These are phyloP conservation scores for Siniperca scherzeri DNA, from an alignment of 2,797 vertebrate species.

Conservation along the genomic window DNA sequence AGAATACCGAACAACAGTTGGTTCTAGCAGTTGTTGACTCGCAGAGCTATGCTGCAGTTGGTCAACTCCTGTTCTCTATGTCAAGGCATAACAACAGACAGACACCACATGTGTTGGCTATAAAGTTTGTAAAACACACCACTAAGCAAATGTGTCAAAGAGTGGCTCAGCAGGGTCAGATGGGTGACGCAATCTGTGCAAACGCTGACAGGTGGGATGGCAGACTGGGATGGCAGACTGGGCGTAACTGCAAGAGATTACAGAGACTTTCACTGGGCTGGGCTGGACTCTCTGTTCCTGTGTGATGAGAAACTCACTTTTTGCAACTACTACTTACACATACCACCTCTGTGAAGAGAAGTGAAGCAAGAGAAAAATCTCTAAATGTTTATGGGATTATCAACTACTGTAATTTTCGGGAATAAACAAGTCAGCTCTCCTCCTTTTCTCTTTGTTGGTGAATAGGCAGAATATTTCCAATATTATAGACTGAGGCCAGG, in stretches of 20 bases:
- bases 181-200: conserved; percentile 70
- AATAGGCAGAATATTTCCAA: not conserved
- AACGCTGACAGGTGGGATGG: conserved; percentile 78
- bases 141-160: conserved; percentile 77
- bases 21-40: conserved; percentile 83
- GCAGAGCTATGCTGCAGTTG: conserved; percentile 79
- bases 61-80: conserved; percentile 74
- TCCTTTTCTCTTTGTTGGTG: not conserved
- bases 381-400: not conserved
- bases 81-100: conserved; percentile 68
- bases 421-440: conserved; percentile 8
- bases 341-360: not conserved
- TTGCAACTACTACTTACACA: conserved; percentile 5
- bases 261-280: conserved; percentile 48
- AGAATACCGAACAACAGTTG: conserved; percentile 82
- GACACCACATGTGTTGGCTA: conserved; percentile 74
- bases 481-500: not conserved
- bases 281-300: not conserved
- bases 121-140: conserved; percentile 76
- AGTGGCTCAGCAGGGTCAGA: conserved; percentile 63
- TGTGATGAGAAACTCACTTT: conserved; percentile 22
- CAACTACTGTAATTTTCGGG: not conserved
- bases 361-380: not conserved
- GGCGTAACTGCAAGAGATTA: conserved; percentile 16
- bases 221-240: conserved; percentile 28